A percentile compares a stretch with the other conserved stretches of the same genome.
These are phyloP conservation scores for Littorina saxatilis DNA, from an alignment of 1,140 invertebrate species.

Conservation along the genomic window DNA sequence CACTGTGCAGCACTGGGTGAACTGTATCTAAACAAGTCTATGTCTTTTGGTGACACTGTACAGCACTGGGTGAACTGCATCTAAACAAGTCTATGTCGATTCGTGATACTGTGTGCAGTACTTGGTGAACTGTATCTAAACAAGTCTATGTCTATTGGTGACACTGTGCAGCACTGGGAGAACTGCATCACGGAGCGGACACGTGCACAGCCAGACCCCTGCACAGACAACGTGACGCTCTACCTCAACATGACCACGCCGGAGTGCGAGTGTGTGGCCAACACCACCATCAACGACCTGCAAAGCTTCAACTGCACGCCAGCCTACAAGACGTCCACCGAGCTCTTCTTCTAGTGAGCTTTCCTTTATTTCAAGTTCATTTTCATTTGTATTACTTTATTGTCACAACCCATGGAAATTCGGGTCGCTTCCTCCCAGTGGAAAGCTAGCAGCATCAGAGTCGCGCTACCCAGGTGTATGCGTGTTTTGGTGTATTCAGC, in stretches of 20 bases:
- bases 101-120: too few relatives aligned
- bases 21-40: slow-evolving; percentile 31
- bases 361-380: too few relatives aligned
- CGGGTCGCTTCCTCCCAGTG: too few relatives aligned
- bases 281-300: slow-evolving; percentile 28
- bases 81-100: not conserved
- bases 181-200: slow-evolving; percentile 32
- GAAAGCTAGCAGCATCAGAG: too few relatives aligned
- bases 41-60: too few relatives aligned
- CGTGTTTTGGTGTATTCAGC: too few relatives aligned
- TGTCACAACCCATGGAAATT: too few relatives aligned
- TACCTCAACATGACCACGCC: slow-evolving; percentile 33
- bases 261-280: slow-evolving; percentile 49
- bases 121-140: slow-evolving; percentile 35
- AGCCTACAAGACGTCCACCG: slow-evolving; percentile 43
- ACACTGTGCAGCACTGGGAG: slow-evolving; percentile 43
- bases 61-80: slow-evolving; percentile 45
- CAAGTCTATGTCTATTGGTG: too few relatives aligned
- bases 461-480: too few relatives aligned
- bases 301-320: slow-evolving; percentile 50
- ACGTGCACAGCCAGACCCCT: slow-evolving; percentile 22
- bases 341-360: slow-evolving; percentile 59
- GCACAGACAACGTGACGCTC: slow-evolving; percentile 49
- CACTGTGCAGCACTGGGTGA: slow-evolving; percentile 41
- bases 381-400: too few relatives aligned